Evolutionary conservation across 2,888 invertebrate species (phyloP).

Genomic region (Litoditis marina): DNA sequence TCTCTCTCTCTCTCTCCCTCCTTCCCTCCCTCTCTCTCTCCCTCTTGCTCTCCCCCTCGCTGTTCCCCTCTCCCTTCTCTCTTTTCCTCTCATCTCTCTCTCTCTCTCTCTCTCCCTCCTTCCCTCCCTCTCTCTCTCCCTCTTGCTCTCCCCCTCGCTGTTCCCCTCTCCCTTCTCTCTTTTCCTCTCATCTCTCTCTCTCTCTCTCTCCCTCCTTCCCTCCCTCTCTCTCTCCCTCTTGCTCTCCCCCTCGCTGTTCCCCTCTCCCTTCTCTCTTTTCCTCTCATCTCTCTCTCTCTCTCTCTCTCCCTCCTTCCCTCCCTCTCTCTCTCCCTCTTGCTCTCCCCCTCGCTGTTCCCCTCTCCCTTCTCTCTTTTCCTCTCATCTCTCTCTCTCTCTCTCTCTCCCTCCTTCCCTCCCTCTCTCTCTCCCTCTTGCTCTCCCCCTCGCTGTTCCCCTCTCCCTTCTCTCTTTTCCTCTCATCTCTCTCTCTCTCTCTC

Average conservation of each 20-base stretch:
- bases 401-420: not conserved
- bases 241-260: not conserved
- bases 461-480: not conserved
- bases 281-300: conserved; percentile 1
- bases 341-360: not conserved
- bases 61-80: not conserved
- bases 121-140: not conserved
- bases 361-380: not conserved
- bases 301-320: not conserved
- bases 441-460: not conserved
- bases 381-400: not conserved
- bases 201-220: conserved; percentile 4
- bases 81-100: not conserved
- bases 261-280: conserved; percentile 9
- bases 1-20: not conserved
- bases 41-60: conserved; percentile 4
- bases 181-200: not conserved
- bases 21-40: conserved; percentile 7
- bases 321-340: not conserved
- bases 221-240: conserved; percentile 3
- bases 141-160: conserved; percentile 1
- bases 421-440: not conserved
- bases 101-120: conserved; percentile 2
- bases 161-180: conserved; percentile 7
- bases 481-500: not conserved